A percentile compares a stretch with the other conserved stretches of the same genome.
These are phyloP conservation scores for Melikaiella ostensackeni DNA, from an alignment of 2,888 invertebrate species.

Conservation along the genomic window DNA sequence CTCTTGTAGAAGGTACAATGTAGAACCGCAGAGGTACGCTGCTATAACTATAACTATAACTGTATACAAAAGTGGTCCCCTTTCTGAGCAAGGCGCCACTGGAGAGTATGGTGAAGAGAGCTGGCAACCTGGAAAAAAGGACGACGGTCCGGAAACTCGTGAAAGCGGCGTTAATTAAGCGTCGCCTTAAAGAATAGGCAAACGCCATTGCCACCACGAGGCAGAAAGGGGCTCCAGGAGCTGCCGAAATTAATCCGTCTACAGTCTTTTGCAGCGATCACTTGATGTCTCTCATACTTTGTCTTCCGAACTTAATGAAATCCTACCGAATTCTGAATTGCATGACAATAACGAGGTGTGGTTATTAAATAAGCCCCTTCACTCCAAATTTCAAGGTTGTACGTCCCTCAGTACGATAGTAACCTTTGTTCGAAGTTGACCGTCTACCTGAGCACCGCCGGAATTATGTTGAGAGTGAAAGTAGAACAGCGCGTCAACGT, in stretches of 20 bases:
- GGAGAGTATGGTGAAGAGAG: slow-evolving; percentile 8
- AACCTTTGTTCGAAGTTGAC: too few relatives aligned
- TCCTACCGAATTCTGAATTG: neutral
- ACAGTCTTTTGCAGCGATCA: slow-evolving; percentile 22
- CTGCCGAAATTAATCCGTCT: slow-evolving; percentile 26
- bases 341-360: too few relatives aligned
- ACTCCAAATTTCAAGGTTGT: too few relatives aligned
- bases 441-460: too few relatives aligned
- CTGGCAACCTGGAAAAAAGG: slow-evolving; percentile 33
- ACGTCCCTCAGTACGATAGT: too few relatives aligned
- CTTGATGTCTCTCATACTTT: slow-evolving; percentile 4
- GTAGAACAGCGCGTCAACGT: too few relatives aligned
- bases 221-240: neutral
- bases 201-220: neutral
- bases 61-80: neutral
- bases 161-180: slow-evolving; percentile 45
- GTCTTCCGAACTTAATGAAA: slow-evolving; percentile 10
- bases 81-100: slow-evolving; percentile 1
- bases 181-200: slow-evolving; percentile 38
- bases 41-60: neutral
- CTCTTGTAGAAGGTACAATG: neutral
- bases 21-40: neutral
- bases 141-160: slow-evolving; percentile 38
- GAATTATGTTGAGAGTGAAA: too few relatives aligned
- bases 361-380: too few relatives aligned